phyloP scores from a whole-genome alignment of 2,113 vertebrate species.

The Struthidea cinerea region DNA sequence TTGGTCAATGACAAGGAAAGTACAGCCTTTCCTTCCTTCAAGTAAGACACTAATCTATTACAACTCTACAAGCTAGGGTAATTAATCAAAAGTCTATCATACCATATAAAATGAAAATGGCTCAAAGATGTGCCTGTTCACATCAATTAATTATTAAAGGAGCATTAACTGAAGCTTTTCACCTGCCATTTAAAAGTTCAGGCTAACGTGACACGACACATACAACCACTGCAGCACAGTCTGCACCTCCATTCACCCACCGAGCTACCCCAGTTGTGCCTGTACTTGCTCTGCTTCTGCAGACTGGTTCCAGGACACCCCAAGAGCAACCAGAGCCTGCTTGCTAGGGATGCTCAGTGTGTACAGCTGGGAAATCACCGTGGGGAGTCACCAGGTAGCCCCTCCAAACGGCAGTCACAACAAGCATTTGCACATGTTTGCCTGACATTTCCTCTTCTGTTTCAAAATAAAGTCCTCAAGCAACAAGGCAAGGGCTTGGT shows the following conservation, averaged over 20 bases:
- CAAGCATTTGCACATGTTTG: not conserved
- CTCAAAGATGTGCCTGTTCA: conserved; percentile 46
- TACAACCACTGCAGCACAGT: not conserved
- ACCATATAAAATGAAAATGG: conserved; percentile 60
- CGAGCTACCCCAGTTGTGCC: not conserved
- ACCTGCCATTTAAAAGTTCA: conserved; percentile 48
- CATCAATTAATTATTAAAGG: conserved; percentile 66
- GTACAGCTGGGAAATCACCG: not conserved
- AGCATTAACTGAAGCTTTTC: conserved; percentile 58
- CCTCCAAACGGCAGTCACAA: not conserved
- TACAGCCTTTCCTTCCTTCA: conserved; percentile 36
- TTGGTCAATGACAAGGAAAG: conserved; percentile 50
- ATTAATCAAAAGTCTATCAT: conserved; percentile 68
- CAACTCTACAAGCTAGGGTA: conserved; percentile 30
- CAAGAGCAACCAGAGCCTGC: not conserved
- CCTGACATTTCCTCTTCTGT: conserved; percentile 16
- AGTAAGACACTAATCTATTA: conserved; percentile 42
- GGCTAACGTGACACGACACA: not conserved
- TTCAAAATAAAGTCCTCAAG: conserved; percentile 42
- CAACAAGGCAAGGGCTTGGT: not conserved
- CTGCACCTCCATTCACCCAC: not conserved
- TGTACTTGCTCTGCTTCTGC: not conserved
- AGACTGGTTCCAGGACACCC: not conserved
- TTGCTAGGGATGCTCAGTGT: not conserved
- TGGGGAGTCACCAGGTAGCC: not conserved